Percentiles rank a stretch among this genome's conserved stretches.
Conservation (phyloP, 2,888 invertebrate genomes). For the Notodromas monacha region DNA sequence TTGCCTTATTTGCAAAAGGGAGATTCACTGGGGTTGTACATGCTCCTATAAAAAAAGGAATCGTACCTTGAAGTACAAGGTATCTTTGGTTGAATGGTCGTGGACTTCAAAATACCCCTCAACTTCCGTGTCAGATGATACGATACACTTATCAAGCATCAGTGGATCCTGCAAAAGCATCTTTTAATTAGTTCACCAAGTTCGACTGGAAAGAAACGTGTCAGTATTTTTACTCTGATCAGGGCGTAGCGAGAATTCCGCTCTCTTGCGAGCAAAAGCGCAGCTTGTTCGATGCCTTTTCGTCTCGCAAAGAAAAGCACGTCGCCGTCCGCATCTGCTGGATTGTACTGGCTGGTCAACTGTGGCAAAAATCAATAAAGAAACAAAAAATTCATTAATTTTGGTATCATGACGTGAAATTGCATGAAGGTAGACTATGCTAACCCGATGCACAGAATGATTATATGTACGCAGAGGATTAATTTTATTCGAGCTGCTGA, state of each 20-base stretch:
- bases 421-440: too few relatives aligned
- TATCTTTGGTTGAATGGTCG: constrained; percentile 65
- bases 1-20: too few relatives aligned
- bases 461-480: too few relatives aligned
- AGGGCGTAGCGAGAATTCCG: constrained; percentile 57
- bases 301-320: constrained; percentile 17
- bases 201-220: constrained; percentile 2
- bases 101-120: constrained; percentile 84
- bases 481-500: too few relatives aligned
- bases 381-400: too few relatives aligned
- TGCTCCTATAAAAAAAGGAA: not conserved
- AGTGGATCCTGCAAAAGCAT: constrained; percentile 34
- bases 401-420: too few relatives aligned
- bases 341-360: constrained; percentile 24
- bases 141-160: constrained; percentile 60
- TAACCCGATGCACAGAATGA: too few relatives aligned
- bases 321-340: constrained; percentile 14
- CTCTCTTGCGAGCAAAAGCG: constrained; percentile 52
- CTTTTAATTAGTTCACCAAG: not conserved
- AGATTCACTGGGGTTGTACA: too few relatives aligned
- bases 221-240: constrained; percentile 28
- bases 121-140: constrained; percentile 57
- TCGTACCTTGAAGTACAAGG: constrained; percentile 64
- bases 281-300: constrained; percentile 44
- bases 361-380: constrained; percentile 17